phyloP scores from a whole-genome alignment of 2,113 vertebrate genomes.

The Salvator merianae region DNA sequence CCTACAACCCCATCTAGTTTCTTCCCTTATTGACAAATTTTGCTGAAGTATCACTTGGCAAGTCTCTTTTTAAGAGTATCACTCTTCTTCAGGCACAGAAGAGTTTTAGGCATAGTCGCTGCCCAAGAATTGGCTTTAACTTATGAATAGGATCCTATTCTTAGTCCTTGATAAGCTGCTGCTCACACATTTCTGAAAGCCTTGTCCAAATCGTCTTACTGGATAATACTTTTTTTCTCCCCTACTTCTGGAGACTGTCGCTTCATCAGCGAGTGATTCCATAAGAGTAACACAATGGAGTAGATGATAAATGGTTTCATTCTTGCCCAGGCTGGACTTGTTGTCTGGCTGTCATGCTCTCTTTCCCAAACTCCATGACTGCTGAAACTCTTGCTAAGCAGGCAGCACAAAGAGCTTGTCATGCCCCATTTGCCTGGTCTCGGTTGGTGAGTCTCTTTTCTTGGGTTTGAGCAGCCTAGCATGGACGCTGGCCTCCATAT shows the following conservation, averaged over 20 bases:
- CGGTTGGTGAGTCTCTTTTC: background rate
- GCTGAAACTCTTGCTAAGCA: slow-evolving; percentile 13
- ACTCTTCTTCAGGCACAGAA: background rate
- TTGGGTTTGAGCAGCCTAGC: background rate
- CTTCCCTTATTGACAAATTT: background rate
- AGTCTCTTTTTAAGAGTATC: background rate
- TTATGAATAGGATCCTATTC: background rate
- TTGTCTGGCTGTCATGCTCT: slow-evolving; percentile 28
- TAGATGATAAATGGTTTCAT: slow-evolving; percentile 19
- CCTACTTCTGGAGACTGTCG: background rate
- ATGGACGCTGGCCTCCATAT: slow-evolving; percentile 1
- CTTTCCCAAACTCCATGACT: slow-evolving; percentile 8
- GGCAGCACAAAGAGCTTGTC: slow-evolving; percentile 5
- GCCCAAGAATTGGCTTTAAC: background rate
- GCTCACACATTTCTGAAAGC: background rate
- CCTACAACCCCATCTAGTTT: background rate
- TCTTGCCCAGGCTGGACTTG: slow-evolving; percentile 2
- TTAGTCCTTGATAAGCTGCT: background rate
- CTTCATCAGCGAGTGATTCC: slow-evolving; percentile 10
- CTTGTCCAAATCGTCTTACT: background rate
- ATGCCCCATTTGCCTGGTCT: slow-evolving; percentile 19
- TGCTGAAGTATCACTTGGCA: background rate
- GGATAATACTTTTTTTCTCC: background rate
- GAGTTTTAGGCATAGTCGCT: background rate
- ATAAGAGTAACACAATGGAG: slow-evolving; percentile 16